Evolutionary conservation across 2,888 invertebrate genomes (phyloP), one percentile per base, ranked within the genome.

Genomic region (Agrenia bidenticulata): DNA sequence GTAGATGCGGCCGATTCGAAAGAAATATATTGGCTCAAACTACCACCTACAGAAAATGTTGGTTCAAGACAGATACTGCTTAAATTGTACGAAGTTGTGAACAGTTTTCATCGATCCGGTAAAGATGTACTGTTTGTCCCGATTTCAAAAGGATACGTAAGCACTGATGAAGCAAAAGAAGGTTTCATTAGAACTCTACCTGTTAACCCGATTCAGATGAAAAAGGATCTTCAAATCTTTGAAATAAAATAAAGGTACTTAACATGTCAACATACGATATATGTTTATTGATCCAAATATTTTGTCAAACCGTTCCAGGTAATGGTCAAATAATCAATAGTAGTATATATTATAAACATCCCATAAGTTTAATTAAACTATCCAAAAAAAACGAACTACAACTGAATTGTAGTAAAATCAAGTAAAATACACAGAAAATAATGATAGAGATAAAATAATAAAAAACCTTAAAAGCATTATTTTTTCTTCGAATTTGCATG

Each of bases 401-500:
- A n/a, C n/a, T n/a, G n/a, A n/a, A n/a, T n/a, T n/a, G n/a, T n/a
- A n/a, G n/a, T n/a, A n/a, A n/a, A n/a, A n/a, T n/a, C n/a, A n/a
- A n/a, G n/a, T n/a, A n/a, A n/a, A n/a, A n/a, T n/a, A n/a, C n/a
- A n/a, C n/a, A n/a, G n/a, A n/a, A n/a, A n/a, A n/a, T n/a, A n/a
- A n/a, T n/a, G n/a, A n/a, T n/a, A n/a, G n/a, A n/a, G n/a, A n/a
- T n/a, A n/a, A n/a, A n/a, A n/a, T n/a, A n/a, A n/a, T n/a, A n/a
- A n/a, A n/a, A n/a, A n/a, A n/a, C n/a, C n/a, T n/a, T n/a, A n/a
- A n/a, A n/a, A 23, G 13, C 9, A 23, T 51, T 51, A 51, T 24
- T 51, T 51, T 64, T 65, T 69, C 56, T 77, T 78, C 50, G 75
- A 74, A 63, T 75, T 77, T 15, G 71, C 69, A 73, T 82, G 84